Base-by-base conservation (phyloP, 2,113 vertebrate genomes). In the Conger conger region DNA sequence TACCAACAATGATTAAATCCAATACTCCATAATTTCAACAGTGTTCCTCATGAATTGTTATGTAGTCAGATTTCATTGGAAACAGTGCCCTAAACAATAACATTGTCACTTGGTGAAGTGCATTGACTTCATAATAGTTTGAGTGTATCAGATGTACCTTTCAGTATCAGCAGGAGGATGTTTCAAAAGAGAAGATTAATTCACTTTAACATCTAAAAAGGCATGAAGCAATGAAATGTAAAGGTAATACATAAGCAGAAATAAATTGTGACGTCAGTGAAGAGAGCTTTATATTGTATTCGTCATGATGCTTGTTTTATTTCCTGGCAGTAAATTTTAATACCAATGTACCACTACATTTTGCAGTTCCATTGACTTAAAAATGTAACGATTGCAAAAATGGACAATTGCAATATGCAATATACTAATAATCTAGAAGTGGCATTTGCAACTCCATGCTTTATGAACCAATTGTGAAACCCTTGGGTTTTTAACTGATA, bases 281-380 rank as follows among this genome's bases (percentile, higher is more conserved):
- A 16, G 4, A 16, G 23, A 20, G 18, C 18, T 63, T 20, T 27
- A 20, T 27, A 23, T 63, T 50, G 23, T 63, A 18, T 27, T 27
- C 3, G 27, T n/a, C 9, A 33, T 50, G 11, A 30, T 73, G n/a
- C 27, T 13, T 73, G n/a, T 87, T 90, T 90, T 89, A 84, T 93
- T 90, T 89, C 90, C 91, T 90, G 85, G 2, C 54, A 86, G 81
- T 85, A 50, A 15, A 50, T 50, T 50, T 13, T 50, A 50, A 50
- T 50, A 50, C 11, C 11, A 8, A 50, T 50, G 11, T 50, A 9
- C 45, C 9, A 73, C n/a, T 68, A 68, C 6, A 27, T 68, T 27
- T 18, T 60, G 57, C 20, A 4, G 20, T 68, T 68, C 60, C 60
- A 68, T 6, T 68, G 5, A 68, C 20, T n/a, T 68, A 27, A 11